phyloP scores from a whole-genome alignment of 2,113 vertebrate genomes.

The Abramis brama region DNA sequence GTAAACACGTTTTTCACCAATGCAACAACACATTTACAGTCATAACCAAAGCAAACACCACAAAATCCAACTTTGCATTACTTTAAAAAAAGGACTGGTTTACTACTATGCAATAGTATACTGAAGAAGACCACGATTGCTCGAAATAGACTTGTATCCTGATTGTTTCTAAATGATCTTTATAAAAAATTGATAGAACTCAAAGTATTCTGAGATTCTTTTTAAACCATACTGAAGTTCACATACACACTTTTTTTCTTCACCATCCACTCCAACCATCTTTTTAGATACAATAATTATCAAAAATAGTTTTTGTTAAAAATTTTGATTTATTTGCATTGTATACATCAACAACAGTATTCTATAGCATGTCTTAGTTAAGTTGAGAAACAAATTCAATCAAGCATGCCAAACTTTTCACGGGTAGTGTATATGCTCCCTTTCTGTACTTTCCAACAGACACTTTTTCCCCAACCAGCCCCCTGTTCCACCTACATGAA shows the following conservation, averaged over 20 bases:
- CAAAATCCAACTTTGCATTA: not conserved
- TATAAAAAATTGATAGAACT: too few relatives aligned
- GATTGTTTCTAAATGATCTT: not conserved
- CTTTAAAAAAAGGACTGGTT: not conserved
- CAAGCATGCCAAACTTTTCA: not conserved
- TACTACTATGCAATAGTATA: too few relatives aligned
- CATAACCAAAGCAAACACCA: slow-evolving; percentile 6
- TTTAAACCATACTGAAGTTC: not conserved
- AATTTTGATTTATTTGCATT: not conserved
- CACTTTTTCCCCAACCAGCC: slow-evolving; percentile 66
- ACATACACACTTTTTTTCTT: not conserved
- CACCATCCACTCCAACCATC: not conserved
- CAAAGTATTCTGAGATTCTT: not conserved
- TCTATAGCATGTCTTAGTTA: not conserved
- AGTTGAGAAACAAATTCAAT: not conserved
- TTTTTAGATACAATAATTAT: not conserved
- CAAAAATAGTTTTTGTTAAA: not conserved
- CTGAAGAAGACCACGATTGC: not conserved
- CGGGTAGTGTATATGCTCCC: not conserved
- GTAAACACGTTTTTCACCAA: not conserved
- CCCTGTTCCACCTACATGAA: slow-evolving; percentile 46
- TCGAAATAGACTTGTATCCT: not conserved
- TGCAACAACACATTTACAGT: slow-evolving; percentile 14
- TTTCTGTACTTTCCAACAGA: slow-evolving; percentile 67
- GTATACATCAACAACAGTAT: not conserved